phyloP scores from a whole-genome alignment of 2,797 vertebrate genomes.

The Sebastes oblongus region DNA sequence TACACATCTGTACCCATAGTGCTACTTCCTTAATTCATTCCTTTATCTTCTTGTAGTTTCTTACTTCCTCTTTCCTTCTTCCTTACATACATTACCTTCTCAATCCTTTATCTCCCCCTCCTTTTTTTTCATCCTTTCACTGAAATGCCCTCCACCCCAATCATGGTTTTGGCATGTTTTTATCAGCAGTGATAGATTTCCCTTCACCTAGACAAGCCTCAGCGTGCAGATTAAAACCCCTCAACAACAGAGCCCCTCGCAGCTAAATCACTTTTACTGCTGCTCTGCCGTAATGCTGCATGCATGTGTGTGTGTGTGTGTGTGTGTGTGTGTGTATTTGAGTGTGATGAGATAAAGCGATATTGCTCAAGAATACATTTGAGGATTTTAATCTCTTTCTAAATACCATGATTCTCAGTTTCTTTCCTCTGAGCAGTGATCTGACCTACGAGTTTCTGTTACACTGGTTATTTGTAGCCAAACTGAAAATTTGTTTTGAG shows the following conservation, averaged over 20 bases:
- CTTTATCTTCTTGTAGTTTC: not conserved
- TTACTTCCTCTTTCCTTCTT: not conserved
- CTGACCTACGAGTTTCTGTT: not conserved
- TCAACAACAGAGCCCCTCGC: not conserved
- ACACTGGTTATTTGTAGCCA: not conserved
- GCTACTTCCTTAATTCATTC: not conserved
- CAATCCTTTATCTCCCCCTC: not conserved
- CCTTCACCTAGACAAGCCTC: constrained; percentile 37
- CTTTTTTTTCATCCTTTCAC: not conserved
- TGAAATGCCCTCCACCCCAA: not conserved
- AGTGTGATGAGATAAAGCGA: not conserved
- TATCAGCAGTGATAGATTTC: constrained; percentile 52
- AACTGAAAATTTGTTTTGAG: not conserved
- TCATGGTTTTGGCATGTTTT: constrained; percentile 33
- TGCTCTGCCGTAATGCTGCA: constrained; percentile 10
- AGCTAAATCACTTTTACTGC: constrained; percentile 58
- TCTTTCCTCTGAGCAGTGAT: not conserved
- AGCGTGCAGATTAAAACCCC: constrained; percentile 43
- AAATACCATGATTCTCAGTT: not conserved
- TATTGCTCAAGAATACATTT: not conserved
- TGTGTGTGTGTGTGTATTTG: not conserved
- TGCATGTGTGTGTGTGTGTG: not conserved
- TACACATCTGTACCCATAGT: not conserved
- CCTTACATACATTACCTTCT: not conserved
- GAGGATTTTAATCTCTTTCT: not conserved